Percentiles rank a stretch among this genome's conserved stretches.
Evolutionary conservation across 1,140 invertebrate species (phyloP).

Genomic region (Branchinecta lindahli): DNA sequence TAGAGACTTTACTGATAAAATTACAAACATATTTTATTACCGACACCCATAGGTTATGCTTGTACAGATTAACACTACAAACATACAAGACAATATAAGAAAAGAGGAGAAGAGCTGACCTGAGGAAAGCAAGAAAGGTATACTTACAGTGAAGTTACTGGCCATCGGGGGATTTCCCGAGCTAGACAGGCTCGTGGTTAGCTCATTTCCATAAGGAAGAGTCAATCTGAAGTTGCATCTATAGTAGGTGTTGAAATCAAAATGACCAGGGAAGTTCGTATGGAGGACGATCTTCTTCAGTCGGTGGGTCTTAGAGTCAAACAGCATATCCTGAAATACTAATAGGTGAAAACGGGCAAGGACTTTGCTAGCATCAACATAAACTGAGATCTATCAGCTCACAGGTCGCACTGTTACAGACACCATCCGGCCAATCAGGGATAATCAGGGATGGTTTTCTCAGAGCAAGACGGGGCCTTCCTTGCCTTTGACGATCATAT

Average conservation of each 20-base stretch:
- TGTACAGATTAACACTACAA: too few species aligned
- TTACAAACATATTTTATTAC: too few species aligned
- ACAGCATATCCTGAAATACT: slow-evolving; percentile 65
- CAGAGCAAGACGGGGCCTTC: background rate
- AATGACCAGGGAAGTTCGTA: slow-evolving; percentile 96
- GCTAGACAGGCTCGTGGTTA: background rate
- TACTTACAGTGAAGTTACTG: slow-evolving; percentile 5
- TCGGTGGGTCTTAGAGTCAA: slow-evolving; percentile 81
- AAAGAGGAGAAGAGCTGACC: too few species aligned
- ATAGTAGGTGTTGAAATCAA: slow-evolving; percentile 89
- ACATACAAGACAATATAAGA: too few species aligned
- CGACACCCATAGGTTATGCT: too few species aligned
- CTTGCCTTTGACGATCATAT: too few species aligned
- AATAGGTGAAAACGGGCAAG: slow-evolving; percentile 12
- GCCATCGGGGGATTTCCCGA: slow-evolving; percentile 1
- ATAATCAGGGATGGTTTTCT: background rate
- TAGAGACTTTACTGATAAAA: too few species aligned
- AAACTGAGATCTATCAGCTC: slow-evolving; percentile 19
- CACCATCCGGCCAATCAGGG: too few species aligned
- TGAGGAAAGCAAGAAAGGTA: too few species aligned
- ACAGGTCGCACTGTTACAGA: background rate
- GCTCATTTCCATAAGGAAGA: background rate
- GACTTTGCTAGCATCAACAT: slow-evolving; percentile 12
- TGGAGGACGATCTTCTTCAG: slow-evolving; percentile 96
- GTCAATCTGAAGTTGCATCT: slow-evolving; percentile 20